Conservation (phyloP, 1,140 invertebrate genomes). For the Ectropis grisescens region DNA sequence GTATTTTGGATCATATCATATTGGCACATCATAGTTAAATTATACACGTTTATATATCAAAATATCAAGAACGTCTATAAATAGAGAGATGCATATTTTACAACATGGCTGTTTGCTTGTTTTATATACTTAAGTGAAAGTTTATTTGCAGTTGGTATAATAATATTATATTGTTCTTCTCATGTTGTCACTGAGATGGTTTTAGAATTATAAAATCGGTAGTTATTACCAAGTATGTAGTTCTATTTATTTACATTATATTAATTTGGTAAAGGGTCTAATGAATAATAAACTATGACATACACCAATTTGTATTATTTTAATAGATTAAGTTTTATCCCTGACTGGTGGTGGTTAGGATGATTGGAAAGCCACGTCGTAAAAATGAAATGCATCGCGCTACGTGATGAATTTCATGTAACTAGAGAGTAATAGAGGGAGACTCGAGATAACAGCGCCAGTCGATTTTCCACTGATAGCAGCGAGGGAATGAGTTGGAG, state of each 20-base stretch:
- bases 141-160: constrained; percentile 61
- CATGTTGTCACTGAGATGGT: constrained; percentile 34
- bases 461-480: too few relatives aligned
- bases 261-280: constrained; percentile 69
- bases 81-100: constrained; percentile 41
- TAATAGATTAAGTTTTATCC: too few relatives aligned
- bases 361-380: too few relatives aligned
- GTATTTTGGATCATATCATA: constrained; percentile 25
- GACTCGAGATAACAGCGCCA: too few relatives aligned
- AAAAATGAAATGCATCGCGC: too few relatives aligned
- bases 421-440: too few relatives aligned
- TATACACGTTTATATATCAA: constrained; percentile 30
- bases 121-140: constrained; percentile 37
- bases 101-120: constrained; percentile 62
- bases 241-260: constrained; percentile 64
- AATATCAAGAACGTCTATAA: constrained; percentile 34
- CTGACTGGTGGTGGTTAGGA: too few relatives aligned
- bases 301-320: constrained; percentile 17
- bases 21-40: constrained; percentile 23
- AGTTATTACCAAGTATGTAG: constrained; percentile 62
- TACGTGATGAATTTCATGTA: too few relatives aligned
- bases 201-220: constrained; percentile 48
- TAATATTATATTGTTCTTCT: constrained; percentile 35
- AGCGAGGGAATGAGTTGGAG: too few relatives aligned
- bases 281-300: constrained; percentile 64